Percentiles rank a stretch among this genome's conserved stretches.
These are phyloP conservation scores for Ambastaia sidthimunki DNA, from an alignment of 2,797 vertebrate species.

Conservation along the genomic window DNA sequence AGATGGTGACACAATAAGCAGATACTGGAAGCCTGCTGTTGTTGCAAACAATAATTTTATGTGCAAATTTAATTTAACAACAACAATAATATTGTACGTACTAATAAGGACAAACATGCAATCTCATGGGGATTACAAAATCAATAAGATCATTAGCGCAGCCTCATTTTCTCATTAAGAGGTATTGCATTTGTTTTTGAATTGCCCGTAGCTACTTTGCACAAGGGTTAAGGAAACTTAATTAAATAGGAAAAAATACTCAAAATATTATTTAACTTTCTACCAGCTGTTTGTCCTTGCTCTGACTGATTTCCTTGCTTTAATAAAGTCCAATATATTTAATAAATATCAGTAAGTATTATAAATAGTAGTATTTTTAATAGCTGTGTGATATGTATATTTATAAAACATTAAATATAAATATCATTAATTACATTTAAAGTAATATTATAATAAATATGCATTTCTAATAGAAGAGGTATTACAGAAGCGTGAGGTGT, in stretches of 20 bases:
- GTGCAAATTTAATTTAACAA: no score
- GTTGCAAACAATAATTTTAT: background rate
- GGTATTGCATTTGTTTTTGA: constrained; percentile 2
- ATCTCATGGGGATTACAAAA: background rate
- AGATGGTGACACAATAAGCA: background rate
- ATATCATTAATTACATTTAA: no score
- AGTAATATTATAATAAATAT: no score
- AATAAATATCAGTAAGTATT: background rate
- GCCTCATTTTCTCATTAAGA: background rate
- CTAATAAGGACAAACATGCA: background rate
- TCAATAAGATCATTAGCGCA: background rate
- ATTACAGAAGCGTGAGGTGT: no score
- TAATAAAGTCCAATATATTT: background rate
- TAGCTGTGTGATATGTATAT: background rate
- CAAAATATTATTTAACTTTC: no score
- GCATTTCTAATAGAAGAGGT: no score
- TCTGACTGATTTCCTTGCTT: background rate
- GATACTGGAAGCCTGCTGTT: background rate
- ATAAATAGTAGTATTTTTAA: background rate
- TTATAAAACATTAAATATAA: no score
- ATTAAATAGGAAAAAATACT: no score
- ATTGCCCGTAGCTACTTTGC: background rate
- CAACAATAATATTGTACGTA: background rate
- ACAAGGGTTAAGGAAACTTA: background rate
- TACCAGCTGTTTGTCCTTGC: no score